phyloP scores from a whole-genome alignment of 2,113 vertebrate species.

The Scomber scombrus region DNA sequence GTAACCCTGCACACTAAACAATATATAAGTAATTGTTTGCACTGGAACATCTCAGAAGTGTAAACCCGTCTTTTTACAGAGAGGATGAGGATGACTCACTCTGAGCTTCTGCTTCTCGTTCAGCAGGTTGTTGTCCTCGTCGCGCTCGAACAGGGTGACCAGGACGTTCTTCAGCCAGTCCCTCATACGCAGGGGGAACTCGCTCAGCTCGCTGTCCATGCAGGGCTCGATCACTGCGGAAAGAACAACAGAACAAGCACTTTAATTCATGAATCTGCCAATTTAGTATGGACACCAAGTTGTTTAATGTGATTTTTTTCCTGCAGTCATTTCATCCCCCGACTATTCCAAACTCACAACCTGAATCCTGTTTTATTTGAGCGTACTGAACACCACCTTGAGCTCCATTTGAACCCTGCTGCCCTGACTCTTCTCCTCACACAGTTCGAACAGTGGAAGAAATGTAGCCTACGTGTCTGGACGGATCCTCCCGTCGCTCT shows the following conservation, averaged over 20 bases:
- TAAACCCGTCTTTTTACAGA: not conserved
- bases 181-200: constrained; percentile 98
- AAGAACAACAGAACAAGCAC: not conserved
- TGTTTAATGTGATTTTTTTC: too few species aligned
- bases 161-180: constrained; percentile 99
- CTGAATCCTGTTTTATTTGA: not conserved
- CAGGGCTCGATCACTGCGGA: constrained; percentile 91
- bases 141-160: constrained; percentile 94
- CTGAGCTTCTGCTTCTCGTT: constrained; percentile 98
- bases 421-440: constrained; percentile 41
- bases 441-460: constrained; percentile 31
- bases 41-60: too few species aligned
- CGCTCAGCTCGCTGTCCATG: constrained; percentile 91
- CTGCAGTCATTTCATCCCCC: too few species aligned
- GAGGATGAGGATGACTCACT: constrained; percentile 78
- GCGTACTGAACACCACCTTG: not conserved
- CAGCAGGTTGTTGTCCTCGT: constrained; percentile 96
- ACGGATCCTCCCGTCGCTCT: constrained; percentile 35
- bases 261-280: not conserved
- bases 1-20: too few species aligned
- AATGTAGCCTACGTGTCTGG: constrained; percentile 51
- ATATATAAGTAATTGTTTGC: too few species aligned
- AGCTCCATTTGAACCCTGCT: constrained; percentile 75
- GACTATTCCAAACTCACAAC: not conserved
- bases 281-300: too few species aligned